These are phyloP conservation scores for Cryptops parisi DNA, from an alignment of 2,888 invertebrate species.

Conservation along the genomic window DNA sequence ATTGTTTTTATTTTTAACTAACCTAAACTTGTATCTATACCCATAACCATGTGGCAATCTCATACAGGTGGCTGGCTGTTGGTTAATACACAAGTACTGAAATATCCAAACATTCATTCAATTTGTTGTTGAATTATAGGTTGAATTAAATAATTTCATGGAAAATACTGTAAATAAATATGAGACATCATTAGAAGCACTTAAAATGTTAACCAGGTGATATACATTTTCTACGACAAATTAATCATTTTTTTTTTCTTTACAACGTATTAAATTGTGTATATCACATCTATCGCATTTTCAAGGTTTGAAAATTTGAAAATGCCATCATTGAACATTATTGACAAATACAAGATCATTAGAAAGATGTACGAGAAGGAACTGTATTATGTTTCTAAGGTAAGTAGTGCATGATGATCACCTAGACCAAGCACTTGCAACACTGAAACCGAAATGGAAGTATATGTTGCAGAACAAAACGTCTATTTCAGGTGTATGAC, in stretches of 20 bases:
- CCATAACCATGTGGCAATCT: no score
- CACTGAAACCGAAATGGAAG: not conserved
- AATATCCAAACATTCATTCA: no score
- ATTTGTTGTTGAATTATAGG: not conserved
- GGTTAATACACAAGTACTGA: no score
- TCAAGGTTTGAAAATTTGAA: slow-evolving; percentile 56
- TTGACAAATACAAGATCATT: slow-evolving; percentile 57
- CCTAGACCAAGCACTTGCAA: not conserved
- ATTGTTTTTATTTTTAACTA: no score
- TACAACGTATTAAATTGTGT: not conserved
- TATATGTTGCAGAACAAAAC: no score
- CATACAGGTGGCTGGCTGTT: no score
- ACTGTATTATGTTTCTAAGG: slow-evolving; percentile 51
- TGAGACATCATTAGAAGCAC: slow-evolving; percentile 32
- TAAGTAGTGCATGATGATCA: not conserved
- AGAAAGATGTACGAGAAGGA: slow-evolving; percentile 50
- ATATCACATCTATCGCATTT: not conserved
- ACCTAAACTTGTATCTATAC: no score
- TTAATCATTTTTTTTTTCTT: slow-evolving; percentile 5
- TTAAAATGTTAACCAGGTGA: slow-evolving; percentile 32
- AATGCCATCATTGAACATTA: slow-evolving; percentile 53
- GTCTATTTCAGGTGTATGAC: slow-evolving; percentile 49
- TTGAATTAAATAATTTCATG: slow-evolving; percentile 55
- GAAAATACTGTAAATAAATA: slow-evolving; percentile 36
- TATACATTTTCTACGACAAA: not conserved